Conservation (phyloP, 2,797 vertebrate genomes). For the Pampus argenteus region DNA sequence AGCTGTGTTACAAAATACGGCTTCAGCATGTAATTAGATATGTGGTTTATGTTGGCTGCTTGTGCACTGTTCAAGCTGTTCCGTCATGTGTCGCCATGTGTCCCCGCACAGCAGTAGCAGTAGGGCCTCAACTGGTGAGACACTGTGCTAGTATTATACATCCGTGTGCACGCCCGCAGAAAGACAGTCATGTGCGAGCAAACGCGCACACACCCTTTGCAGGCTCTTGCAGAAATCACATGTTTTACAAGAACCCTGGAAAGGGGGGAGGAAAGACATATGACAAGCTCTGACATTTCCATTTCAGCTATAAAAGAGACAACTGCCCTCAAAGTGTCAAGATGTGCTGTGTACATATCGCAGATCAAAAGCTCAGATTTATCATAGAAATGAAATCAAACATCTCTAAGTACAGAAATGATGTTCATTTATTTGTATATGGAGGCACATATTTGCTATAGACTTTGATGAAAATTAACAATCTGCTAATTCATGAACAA, state of each 20-base stretch:
- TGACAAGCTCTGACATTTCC: conserved; percentile 79
- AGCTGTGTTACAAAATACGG: conserved; percentile 19
- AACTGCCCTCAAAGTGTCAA: conserved; percentile 80
- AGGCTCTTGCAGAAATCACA: conserved; percentile 67
- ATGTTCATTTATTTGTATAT: conserved; percentile 44
- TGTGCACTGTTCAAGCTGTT: conserved; percentile 69
- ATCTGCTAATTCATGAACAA: conserved; percentile 29
- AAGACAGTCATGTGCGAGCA: not conserved
- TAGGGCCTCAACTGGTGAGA: conserved; percentile 62
- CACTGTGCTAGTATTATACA: conserved; percentile 45
- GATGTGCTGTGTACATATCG: conserved; percentile 39
- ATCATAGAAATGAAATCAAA: conserved; percentile 59
- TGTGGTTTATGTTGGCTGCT: conserved; percentile 51
- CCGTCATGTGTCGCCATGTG: conserved; percentile 66
- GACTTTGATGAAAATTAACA: conserved; percentile 28
- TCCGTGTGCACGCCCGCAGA: not conserved
- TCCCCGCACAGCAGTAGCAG: conserved; percentile 68
- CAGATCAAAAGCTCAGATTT: conserved; percentile 63
- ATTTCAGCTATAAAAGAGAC: conserved; percentile 69
- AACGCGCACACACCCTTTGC: conserved; percentile 25
- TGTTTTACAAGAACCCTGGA: conserved; percentile 76
- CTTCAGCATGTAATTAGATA: conserved; percentile 45
- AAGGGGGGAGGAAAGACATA: conserved; percentile 58
- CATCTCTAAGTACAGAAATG: conserved; percentile 45
- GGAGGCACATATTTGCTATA: conserved; percentile 20